phyloP scores from a whole-genome alignment of 2,113 vertebrate genomes.

The Crotophaga sulcirostris region DNA sequence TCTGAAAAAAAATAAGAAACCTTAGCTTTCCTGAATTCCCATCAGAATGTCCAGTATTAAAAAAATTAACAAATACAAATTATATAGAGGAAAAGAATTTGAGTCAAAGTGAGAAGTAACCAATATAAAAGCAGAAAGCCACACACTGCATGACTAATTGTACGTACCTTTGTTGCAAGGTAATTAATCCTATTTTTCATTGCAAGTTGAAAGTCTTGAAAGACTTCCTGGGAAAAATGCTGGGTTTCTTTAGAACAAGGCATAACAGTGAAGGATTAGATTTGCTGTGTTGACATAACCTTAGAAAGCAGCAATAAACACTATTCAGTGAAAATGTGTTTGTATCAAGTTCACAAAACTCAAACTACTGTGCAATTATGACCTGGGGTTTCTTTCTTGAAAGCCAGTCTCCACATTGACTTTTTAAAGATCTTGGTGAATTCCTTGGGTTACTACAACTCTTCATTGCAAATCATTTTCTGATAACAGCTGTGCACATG shows the following conservation, averaged over 20 bases:
- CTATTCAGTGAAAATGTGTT: not conserved
- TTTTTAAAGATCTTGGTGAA: not conserved
- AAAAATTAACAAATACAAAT: not conserved
- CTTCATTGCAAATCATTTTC: not conserved
- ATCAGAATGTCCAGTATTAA: not conserved
- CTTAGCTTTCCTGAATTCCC: not conserved
- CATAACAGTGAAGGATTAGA: not conserved
- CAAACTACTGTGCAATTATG: not conserved
- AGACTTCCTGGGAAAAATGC: not conserved
- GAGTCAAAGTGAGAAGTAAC: constrained; percentile 45
- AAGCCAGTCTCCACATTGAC: not conserved
- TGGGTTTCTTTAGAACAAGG: not conserved
- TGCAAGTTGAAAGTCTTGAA: not conserved
- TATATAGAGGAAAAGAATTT: not conserved
- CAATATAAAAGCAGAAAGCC: constrained; percentile 36
- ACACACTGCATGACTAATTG: constrained; percentile 68
- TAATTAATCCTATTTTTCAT: constrained; percentile 72
- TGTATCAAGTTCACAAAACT: not conserved
- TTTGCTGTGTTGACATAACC: not conserved
- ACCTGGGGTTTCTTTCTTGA: not conserved
- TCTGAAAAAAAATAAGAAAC: not conserved
- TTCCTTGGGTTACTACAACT: not conserved
- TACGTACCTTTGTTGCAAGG: constrained; percentile 54
- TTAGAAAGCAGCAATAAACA: not conserved
- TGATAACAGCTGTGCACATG: not conserved